Evolutionary conservation across 2,797 vertebrate species (phyloP), one percentile per base, ranked within the genome.

Genomic region (Poecilia picta): DNA sequence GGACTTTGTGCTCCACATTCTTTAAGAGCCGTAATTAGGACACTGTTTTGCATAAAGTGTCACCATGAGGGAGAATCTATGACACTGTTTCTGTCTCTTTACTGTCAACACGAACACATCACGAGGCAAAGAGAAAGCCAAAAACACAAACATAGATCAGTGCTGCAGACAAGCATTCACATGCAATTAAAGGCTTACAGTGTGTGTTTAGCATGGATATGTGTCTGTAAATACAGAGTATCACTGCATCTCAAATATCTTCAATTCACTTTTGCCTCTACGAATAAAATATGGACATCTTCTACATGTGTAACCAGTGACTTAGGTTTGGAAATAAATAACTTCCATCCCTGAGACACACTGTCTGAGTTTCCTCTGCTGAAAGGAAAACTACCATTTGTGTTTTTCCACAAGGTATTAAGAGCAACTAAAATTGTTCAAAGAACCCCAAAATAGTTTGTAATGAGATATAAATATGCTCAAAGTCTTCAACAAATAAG

Each of bases 391-490:
- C 1, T 7, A 64, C 13, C 8, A 55, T 25, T 28, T 39, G n/a
- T 23, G 46, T 72, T 45, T 80, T 80, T 87, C 36, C 75, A 51
- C 71, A 12, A 13, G 12, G 31, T n/a, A 75, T 81, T 89, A 76
- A 85, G 83, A 87, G 88, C 77, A 43, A 11, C 80, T 86, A 82
- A 90, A 93, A 84, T 76, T 85, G 79, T 85, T 90, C 85, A 90
- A 88, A 85, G 87, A 80, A 47, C 39, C 85, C 77, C 71, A 77
- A 89, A 92, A 93, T 93, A 93, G 86, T 79, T 72, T 73, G 55
- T 55, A 70, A 81, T 81, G 66, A 59, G 39, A 82, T 87, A 88
- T 74, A 83, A 89, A 90, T 88, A 89, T 87, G 64, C 51, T 87
- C 71, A 89, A 84, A 86, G 79, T 43, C 70, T 79, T 76, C 85